Conservation (phyloP, 2,113 vertebrate species). For the Notarius lentiginosus region DNA sequence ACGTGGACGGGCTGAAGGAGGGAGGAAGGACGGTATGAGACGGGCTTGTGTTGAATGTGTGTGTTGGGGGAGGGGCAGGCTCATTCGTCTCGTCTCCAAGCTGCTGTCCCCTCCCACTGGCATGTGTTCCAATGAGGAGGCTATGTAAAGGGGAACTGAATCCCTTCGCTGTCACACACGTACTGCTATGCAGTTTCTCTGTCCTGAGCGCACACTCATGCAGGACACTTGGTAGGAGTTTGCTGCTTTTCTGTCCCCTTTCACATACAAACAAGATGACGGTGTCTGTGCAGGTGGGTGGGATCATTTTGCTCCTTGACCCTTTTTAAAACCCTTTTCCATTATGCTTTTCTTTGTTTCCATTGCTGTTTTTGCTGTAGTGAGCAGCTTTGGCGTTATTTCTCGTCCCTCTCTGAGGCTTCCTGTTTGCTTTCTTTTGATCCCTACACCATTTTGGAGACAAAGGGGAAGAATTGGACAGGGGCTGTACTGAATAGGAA, state of each 20-base stretch:
- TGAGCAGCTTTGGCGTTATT: not conserved
- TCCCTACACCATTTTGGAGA: conserved; percentile 73
- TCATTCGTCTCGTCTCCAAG: conserved; percentile 54
- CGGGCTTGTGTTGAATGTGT: not conserved
- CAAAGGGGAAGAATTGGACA: conserved; percentile 61
- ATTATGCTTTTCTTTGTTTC: conserved; percentile 32
- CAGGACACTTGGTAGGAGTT: conserved; percentile 22
- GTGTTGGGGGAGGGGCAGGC: conserved; percentile 50
- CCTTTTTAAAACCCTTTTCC: conserved; percentile 4
- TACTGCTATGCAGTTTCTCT: conserved; percentile 44
- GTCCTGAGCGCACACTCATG: conserved; percentile 6
- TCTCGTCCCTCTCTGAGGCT: not conserved
- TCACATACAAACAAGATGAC: conserved; percentile 19
- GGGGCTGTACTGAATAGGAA: conserved; percentile 4
- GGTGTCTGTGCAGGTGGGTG: conserved; percentile 60
- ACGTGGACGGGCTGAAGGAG: conserved; percentile 17
- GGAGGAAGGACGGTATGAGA: conserved; percentile 15
- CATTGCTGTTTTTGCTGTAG: conserved; percentile 24
- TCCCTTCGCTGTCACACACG: conserved; percentile 56
- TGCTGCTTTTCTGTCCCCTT: not conserved
- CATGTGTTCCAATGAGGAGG: conserved; percentile 61
- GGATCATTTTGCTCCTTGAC: conserved; percentile 51
- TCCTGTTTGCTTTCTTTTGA: conserved; percentile 50
- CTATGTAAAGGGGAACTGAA: conserved; percentile 76
- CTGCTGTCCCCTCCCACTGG: conserved; percentile 64